Conservation (phyloP, 2,888 invertebrate species). For the Cacoxenus indagator region DNA sequence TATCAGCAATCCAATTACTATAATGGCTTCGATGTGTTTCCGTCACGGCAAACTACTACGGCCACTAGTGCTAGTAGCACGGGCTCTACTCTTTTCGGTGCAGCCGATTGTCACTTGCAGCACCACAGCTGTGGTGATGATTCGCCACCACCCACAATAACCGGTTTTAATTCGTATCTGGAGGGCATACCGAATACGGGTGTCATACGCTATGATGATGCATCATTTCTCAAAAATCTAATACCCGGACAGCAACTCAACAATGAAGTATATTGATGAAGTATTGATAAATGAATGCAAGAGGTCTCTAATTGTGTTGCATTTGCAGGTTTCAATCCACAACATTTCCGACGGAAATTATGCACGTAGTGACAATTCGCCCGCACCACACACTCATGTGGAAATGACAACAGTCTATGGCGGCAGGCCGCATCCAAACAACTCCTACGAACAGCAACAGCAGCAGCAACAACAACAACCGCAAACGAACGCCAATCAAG, state of each 20-base stretch:
- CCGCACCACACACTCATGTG: slow-evolving; percentile 68
- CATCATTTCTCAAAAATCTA: slow-evolving; percentile 68
- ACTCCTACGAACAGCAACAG: slow-evolving; percentile 59
- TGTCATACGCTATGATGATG: slow-evolving; percentile 69
- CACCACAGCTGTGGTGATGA: slow-evolving; percentile 69
- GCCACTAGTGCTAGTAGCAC: slow-evolving; percentile 34
- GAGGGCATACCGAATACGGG: slow-evolving; percentile 69
- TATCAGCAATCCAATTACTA: slow-evolving; percentile 68
- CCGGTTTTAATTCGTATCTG: slow-evolving; percentile 68
- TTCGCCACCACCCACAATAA: slow-evolving; percentile 69
- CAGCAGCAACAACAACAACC: too few species aligned
- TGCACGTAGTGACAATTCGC: slow-evolving; percentile 62
- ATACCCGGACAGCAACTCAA: slow-evolving; percentile 71
- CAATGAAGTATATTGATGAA: slow-evolving; percentile 64
- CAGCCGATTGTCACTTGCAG: slow-evolving; percentile 55
- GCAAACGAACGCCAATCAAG: slow-evolving; percentile 42
- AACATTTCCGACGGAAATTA: slow-evolving; percentile 71
- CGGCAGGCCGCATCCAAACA: slow-evolving; percentile 52
- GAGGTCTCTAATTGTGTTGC: slow-evolving; percentile 4
- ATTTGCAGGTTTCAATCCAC: slow-evolving; percentile 69
- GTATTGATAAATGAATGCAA: not conserved
- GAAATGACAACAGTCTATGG: slow-evolving; percentile 69
- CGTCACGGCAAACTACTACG: slow-evolving; percentile 39
- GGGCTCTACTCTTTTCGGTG: slow-evolving; percentile 47
- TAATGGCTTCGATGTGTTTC: slow-evolving; percentile 68